A percentile compares a stretch with the other conserved stretches of the same genome.
These are phyloP conservation scores for Theocolax elegans DNA, from an alignment of 1,140 invertebrate genomes.

Conservation along the genomic window DNA sequence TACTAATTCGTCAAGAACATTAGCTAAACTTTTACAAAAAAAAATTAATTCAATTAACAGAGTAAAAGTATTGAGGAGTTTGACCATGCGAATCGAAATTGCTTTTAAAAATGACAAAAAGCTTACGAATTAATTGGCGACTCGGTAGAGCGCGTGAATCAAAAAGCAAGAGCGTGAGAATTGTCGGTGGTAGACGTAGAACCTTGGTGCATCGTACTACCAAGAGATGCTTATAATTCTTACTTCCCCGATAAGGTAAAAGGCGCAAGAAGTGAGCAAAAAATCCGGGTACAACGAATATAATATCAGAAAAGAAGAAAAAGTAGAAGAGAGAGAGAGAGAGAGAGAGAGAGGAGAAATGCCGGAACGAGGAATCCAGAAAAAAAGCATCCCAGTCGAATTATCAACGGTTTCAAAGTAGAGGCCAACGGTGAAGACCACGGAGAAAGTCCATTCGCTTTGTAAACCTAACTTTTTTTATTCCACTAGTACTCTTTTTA, in stretches of 20 bases:
- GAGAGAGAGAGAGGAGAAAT: neutral
- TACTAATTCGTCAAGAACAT: too few species aligned
- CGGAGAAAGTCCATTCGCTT: slow-evolving; percentile 46
- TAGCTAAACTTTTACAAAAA: too few species aligned
- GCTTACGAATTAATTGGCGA: slow-evolving; percentile 10
- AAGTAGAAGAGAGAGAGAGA: slow-evolving; percentile 33
- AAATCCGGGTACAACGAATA: neutral
- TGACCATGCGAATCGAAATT: neutral
- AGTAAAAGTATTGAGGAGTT: too few species aligned
- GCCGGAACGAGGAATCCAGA: too few species aligned
- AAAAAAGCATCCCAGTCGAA: slow-evolving; percentile 44
- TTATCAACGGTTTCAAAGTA: slow-evolving; percentile 49
- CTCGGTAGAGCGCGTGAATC: neutral
- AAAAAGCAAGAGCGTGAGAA: slow-evolving; percentile 6
- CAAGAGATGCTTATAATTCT: slow-evolving; percentile 18
- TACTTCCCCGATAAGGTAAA: slow-evolving; percentile 11
- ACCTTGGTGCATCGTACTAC: too few species aligned
- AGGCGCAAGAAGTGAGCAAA: neutral
- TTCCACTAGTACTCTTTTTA: neutral
- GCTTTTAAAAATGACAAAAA: neutral
- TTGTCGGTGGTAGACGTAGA: neutral
- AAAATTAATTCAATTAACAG: too few species aligned
- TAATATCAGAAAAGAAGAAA: slow-evolving; percentile 43
- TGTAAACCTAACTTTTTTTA: neutral
- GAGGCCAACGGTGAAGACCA: slow-evolving; percentile 28